Base-by-base conservation (phyloP, 2,113 vertebrate species). In the Argyrosomus japonicus region DNA sequence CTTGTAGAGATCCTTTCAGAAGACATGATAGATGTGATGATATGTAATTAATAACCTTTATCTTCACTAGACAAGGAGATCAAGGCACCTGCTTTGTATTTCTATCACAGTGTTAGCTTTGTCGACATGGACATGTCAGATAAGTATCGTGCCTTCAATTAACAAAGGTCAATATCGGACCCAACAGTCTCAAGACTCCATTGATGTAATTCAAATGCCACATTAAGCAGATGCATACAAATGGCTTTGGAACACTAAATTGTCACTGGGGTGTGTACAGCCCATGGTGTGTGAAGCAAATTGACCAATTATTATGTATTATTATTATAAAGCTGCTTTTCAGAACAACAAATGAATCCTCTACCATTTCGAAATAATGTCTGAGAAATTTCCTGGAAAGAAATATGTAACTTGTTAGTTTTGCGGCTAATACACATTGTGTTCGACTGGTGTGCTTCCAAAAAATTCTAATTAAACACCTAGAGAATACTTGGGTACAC, bases 161-260 rank as follows among this genome's bases (percentile, higher is more conserved):
- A 77, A 5, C 71, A 78, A 77, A 83, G 74, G 82, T 85, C 74
- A 77, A 4, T 48, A 68, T 71, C 0, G 2, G 50, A 11, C 36
- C 0, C 14, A 40, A 79, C 47, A 57, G 63, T 63, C 13, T 50
- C 25, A 29, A 21, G 61, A 56, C 77, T 65, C 40, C 12, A 68
- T 57, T 21, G 53, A 80, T 75, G 58, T 11, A 47, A 9, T 23
- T 27, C 32, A 85, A 88, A 88, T 81, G 73, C 61, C 83, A 78
- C 63, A 57, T 62, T 45, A 48, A 63, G 65, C 47, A 3, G 0
- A 70, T 65, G 72, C 60, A 84, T 79, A 54, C 48, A 56, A 77
- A 87, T 57, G 4, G 11, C 3, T 61, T 25, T 15, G 29, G 27
- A 76, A 25, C 50, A 67, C 43, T 54, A 53, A 56, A 25, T 0